These are phyloP conservation scores for Ursus arctos DNA, from an alignment of 2,113 vertebrate species.

Conservation along the genomic window DNA sequence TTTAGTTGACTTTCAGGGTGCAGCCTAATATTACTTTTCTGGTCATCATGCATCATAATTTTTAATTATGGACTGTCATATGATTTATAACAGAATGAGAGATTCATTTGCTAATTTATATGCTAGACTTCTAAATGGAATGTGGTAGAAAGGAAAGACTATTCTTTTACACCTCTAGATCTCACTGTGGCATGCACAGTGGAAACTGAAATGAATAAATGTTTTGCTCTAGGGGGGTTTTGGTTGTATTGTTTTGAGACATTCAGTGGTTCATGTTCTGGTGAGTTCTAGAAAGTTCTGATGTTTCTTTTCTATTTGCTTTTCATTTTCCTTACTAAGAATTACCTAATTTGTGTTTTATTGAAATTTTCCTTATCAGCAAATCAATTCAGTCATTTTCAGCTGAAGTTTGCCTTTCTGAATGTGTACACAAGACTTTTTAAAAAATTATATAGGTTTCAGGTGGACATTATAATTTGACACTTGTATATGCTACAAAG, in stretches of 20 bases:
- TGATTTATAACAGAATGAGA: conserved; percentile 5
- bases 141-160: background rate
- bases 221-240: conserved; percentile 7
- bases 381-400: conserved; percentile 29
- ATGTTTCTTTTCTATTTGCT: background rate
- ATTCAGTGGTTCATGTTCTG: background rate
- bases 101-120: conserved; percentile 38
- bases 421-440: background rate
- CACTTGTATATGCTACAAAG: background rate
- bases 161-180: background rate
- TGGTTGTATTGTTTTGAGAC: conserved; percentile 28
- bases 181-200: background rate
- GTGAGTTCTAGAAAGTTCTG: conserved; percentile 42
- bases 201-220: conserved; percentile 32
- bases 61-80: conserved; percentile 13
- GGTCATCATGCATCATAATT: background rate
- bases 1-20: conserved; percentile 13
- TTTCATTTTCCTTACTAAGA: conserved; percentile 28
- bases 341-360: background rate
- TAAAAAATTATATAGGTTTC: background rate
- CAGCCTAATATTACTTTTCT: background rate
- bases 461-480: background rate
- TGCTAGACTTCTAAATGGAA: conserved; percentile 25
- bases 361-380: conserved; percentile 25
- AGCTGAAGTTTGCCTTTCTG: conserved; percentile 42